A percentile compares a stretch with the other conserved stretches of the same genome.
Evolutionary conservation across 2,888 invertebrate genomes (phyloP).

Genomic region (Drosophila villosipedis): DNA sequence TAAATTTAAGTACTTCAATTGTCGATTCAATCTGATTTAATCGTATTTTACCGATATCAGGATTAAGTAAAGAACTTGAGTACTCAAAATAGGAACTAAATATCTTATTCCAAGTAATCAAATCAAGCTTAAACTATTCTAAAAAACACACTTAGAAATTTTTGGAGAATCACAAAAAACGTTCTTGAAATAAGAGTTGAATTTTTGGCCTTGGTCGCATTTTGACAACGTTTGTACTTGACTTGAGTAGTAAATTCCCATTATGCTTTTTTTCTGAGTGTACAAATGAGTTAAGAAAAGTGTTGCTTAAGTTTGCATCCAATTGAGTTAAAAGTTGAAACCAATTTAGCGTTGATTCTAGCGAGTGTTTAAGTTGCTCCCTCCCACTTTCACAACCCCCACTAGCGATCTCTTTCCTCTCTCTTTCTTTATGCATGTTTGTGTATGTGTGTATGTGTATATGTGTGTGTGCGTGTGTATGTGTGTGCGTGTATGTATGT

Average conservation of each 20-base stretch:
- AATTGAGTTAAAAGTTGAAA: constrained; percentile 20
- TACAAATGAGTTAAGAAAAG: neutral
- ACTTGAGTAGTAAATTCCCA: neutral
- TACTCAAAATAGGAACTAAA: neutral
- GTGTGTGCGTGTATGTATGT: neutral
- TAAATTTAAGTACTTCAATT: neutral
- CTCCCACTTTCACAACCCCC: neutral
- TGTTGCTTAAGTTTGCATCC: constrained; percentile 5
- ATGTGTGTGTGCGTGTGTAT: no score
- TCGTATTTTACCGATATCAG: neutral
- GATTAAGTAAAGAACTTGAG: neutral
- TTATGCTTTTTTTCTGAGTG: constrained; percentile 3
- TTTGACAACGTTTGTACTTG: neutral
- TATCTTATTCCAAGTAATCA: neutral
- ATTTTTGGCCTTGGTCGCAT: neutral
- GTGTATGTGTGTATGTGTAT: no score
- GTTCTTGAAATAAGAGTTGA: neutral
- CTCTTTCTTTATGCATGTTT: no score
- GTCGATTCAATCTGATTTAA: neutral
- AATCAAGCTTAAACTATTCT: neutral
- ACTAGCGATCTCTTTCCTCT: neutral
- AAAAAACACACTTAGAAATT: neutral
- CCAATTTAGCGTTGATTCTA: constrained; percentile 54
- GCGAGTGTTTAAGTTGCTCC: constrained; percentile 43
- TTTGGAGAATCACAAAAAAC: neutral